Evolutionary conservation across 2,888 invertebrate genomes (phyloP).

Genomic region (Coelopa pilipes): DNA sequence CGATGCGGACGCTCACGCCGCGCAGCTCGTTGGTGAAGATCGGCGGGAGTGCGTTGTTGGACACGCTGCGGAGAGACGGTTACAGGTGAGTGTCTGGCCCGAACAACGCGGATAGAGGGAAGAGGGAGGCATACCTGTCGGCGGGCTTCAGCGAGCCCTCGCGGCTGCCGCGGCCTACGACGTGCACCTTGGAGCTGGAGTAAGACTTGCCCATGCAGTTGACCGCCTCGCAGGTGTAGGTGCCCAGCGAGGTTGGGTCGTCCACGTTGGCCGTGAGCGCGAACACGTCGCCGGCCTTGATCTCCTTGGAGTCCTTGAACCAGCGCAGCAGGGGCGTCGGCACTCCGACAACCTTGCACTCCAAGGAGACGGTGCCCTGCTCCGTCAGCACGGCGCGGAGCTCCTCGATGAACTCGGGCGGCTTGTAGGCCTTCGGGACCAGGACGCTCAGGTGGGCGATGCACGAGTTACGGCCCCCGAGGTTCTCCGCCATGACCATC

Average conservation of each 20-base stretch:
- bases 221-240: conserved; percentile 87
- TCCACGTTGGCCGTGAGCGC: conserved; percentile 85
- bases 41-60: conserved; percentile 73
- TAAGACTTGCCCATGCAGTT: conserved; percentile 89
- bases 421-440: conserved; percentile 90
- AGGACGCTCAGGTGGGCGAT: conserved; percentile 81
- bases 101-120: not conserved
- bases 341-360: conserved; percentile 92
- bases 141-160: conserved; percentile 77
- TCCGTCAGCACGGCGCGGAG: conserved; percentile 85
- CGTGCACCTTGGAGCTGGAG: conserved; percentile 86
- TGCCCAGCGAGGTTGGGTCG: conserved; percentile 87
- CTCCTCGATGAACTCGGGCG: conserved; percentile 88
- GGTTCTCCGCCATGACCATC: conserved; percentile 85
- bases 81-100: no score
- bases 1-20: conserved; percentile 81
- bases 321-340: conserved; percentile 82
- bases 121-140: conserved; percentile 69
- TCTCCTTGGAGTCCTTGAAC: conserved; percentile 88
- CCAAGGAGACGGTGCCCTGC: conserved; percentile 88
- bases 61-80: conserved; percentile 49
- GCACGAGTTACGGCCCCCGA: conserved; percentile 79
- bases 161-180: conserved; percentile 77
- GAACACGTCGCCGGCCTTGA: conserved; percentile 89
- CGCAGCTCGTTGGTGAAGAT: conserved; percentile 81